Evolutionary conservation across 2,113 vertebrate species (phyloP).

Genomic region (Australoheros scitulus): DNA sequence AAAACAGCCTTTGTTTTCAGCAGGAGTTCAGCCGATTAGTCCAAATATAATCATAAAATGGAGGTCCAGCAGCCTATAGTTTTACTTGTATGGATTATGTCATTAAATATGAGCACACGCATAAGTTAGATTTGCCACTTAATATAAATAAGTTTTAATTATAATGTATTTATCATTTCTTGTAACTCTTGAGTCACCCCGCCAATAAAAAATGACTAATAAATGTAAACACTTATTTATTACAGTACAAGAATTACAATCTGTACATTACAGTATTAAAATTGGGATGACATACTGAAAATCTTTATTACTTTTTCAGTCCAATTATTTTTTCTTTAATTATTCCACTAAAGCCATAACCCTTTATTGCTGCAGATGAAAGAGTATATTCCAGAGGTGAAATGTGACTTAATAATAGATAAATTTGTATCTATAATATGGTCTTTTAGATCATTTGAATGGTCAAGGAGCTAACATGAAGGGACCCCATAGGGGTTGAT

Average conservation of each 20-base stretch:
- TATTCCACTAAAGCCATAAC: constrained; percentile 11
- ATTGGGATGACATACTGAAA: background rate
- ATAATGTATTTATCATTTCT: background rate
- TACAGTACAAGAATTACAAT: background rate
- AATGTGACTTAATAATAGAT: constrained; percentile 9
- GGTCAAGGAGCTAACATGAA: constrained; percentile 15
- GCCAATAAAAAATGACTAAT: background rate
- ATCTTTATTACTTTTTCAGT: background rate
- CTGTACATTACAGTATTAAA: background rate
- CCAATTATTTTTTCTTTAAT: background rate
- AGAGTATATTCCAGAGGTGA: constrained; percentile 16
- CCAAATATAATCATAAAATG: background rate
- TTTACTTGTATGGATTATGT: background rate
- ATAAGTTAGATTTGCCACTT: background rate
- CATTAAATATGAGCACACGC: background rate
- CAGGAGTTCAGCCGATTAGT: background rate
- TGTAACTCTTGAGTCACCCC: background rate
- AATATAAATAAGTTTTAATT: background rate
- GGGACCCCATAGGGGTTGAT: background rate
- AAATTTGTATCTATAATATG: constrained; percentile 27
- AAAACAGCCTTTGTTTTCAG: background rate
- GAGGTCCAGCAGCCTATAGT: background rate
- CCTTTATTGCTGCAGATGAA: constrained; percentile 37
- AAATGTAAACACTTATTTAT: background rate
- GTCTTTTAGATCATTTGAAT: constrained; percentile 28